A percentile compares a stretch with the other conserved stretches of the same genome.
These are phyloP conservation scores for Doris montereyensis DNA, from an alignment of 2,888 invertebrate species.

Conservation along the genomic window DNA sequence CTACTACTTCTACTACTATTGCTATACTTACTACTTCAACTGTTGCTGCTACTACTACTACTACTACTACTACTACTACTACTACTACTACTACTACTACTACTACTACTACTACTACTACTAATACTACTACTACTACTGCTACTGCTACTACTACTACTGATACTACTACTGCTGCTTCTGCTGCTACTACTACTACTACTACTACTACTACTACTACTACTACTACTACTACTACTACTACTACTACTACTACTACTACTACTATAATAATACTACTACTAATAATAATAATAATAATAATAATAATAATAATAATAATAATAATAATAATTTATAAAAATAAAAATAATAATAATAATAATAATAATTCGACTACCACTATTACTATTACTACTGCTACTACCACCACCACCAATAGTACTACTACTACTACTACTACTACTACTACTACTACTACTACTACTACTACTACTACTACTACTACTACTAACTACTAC, in stretches of 20 bases:
- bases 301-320: background rate
- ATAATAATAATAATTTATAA: background rate
- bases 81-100: slow-evolving; percentile 24
- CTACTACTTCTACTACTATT: background rate
- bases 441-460: slow-evolving; percentile 9
- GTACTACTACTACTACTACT: slow-evolving; percentile 5
- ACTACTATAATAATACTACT: background rate
- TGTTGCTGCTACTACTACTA: background rate
- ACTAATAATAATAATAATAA: background rate
- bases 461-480: background rate
- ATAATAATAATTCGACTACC: no score
- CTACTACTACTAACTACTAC: no score
- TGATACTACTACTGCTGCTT: background rate
- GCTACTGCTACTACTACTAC: slow-evolving; percentile 21
- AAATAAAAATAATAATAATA: no score
- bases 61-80: slow-evolving; percentile 15
- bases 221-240: background rate
- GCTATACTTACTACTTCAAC: background rate
- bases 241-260: background rate
- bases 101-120: slow-evolving; percentile 23
- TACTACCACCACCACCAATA: no score
- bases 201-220: background rate
- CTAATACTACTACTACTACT: slow-evolving; percentile 20
- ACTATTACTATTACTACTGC: no score
- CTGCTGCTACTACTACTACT: slow-evolving; percentile 18